Base-by-base conservation (phyloP, 92 coral and sea anemone genomes). In the Palythoa caribaeorum region DNA sequence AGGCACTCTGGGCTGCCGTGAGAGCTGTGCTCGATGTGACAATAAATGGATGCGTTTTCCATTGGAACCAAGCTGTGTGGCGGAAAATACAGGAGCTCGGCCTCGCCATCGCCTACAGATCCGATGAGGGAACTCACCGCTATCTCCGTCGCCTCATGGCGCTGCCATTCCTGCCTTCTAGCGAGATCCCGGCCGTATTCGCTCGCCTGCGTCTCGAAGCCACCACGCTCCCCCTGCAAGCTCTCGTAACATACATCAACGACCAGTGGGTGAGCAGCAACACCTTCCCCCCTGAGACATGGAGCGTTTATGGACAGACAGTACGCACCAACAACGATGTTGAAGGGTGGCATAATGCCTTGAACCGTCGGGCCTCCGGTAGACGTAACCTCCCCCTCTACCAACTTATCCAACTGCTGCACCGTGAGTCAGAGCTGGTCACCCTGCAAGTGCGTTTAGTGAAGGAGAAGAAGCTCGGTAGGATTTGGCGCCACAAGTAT, bases 321-420 rank as follows among this genome's bases (percentile, higher is more conserved):
- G 81, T 89, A 36, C 38, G 91, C 13, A 93, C 96, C 40, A 91
- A 91, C 76, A 93, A 93, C 21, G 89, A 91, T 80, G 77, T 93
- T 3, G 94, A 93, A 71, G 95, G n/a, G n/a, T n/a, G n/a, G n/a
- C n/a, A n/a, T n/a, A n/a, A n/a, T n/a, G n/a, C n/a, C n/a, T n/a
- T n/a, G n/a, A n/a, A n/a, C n/a, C n/a, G n/a, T n/a, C n/a, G n/a
- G n/a, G n/a, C n/a, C n/a, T n/a, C n/a, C n/a, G n/a, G n/a, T n/a
- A n/a, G n/a, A n/a, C n/a, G n/a, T n/a, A n/a, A n/a, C n/a, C n/a
- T n/a, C n/a, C n/a, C n/a, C n/a, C n/a, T n/a, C n/a, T n/a, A n/a
- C n/a, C n/a, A n/a, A n/a, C n/a, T n/a, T n/a, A n/a, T n/a, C n/a
- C n/a, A n/a, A n/a, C n/a, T n/a, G n/a, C n/a, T n/a, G n/a, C n/a